phyloP scores from a whole-genome alignment of 2,888 invertebrate species.

The Meteorus cinctellus region DNA sequence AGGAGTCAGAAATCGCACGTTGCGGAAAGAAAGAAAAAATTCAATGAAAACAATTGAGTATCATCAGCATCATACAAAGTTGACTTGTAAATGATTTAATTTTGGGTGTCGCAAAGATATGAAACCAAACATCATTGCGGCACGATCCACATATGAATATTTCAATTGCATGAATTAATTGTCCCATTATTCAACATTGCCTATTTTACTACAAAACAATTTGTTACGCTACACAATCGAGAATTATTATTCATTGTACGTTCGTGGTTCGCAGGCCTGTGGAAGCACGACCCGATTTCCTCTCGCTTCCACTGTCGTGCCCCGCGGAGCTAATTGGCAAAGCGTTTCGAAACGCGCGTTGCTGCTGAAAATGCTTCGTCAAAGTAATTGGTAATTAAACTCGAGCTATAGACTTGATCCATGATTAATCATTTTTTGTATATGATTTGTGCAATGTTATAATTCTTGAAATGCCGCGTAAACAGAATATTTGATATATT shows the following conservation, averaged over 20 bases:
- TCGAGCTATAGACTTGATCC: slow-evolving; percentile 16
- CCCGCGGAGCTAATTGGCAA: slow-evolving; percentile 22
- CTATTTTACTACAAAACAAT: slow-evolving; percentile 6
- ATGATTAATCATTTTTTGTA: not conserved
- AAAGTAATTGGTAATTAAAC: slow-evolving; percentile 30
- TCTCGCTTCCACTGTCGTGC: not conserved
- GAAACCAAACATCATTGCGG: not conserved
- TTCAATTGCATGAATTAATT: not conserved
- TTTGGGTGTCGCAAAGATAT: not conserved
- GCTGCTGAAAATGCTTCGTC: slow-evolving; percentile 17
- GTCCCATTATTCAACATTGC: slow-evolving; percentile 11
- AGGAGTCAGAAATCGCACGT: no score
- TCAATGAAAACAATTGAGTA: no score
- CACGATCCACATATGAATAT: not conserved
- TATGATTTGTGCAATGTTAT: not conserved
- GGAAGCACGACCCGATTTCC: slow-evolving; percentile 16
- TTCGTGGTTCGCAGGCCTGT: slow-evolving; percentile 9
- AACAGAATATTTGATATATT: not conserved
- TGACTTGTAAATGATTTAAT: not conserved
- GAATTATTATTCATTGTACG: slow-evolving; percentile 33
- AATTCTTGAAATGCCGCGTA: not conserved
- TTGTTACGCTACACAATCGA: not conserved
- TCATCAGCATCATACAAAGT: no score
- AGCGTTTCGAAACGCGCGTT: slow-evolving; percentile 8
- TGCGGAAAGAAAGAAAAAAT: no score